Conservation (phyloP, 1,140 invertebrate genomes). For the Leptinotarsa undecemlineata region DNA sequence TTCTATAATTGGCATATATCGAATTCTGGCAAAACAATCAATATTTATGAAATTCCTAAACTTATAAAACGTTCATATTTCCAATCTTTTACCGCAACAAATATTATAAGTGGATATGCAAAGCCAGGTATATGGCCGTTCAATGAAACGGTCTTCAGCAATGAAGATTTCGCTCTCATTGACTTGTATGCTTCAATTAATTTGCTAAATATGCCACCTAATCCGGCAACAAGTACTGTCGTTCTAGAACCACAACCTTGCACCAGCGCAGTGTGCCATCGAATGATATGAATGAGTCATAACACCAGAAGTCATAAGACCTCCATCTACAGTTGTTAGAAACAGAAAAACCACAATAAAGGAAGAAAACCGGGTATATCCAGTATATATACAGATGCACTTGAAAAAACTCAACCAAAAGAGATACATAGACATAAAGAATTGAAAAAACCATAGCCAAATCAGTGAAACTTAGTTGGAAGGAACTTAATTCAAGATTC, state of each 20-base stretch:
- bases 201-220: conserved; percentile 26
- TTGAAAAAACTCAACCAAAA: too few species aligned
- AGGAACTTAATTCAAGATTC: conserved; percentile 8
- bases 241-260: conserved; percentile 32
- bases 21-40: conserved; percentile 17
- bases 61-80: conserved; percentile 49
- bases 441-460: conserved; percentile 10
- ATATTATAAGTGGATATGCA: conserved; percentile 40
- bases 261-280: conserved; percentile 27
- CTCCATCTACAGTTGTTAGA: too few species aligned
- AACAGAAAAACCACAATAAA: too few species aligned
- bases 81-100: conserved; percentile 48
- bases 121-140: conserved; percentile 24
- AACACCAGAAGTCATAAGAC: conserved; percentile 31
- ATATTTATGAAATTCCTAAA: conserved; percentile 44
- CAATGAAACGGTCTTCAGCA: background rate
- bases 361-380: too few species aligned
- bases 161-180: background rate
- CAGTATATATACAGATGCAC: too few species aligned
- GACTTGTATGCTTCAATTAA: conserved; percentile 20
- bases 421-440: too few species aligned
- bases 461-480: conserved; percentile 26
- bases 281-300: conserved; percentile 35
- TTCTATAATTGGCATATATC: conserved; percentile 40
- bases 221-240: conserved; percentile 28